Conservation (phyloP, 2,113 vertebrate species). For the Terrapene triunguis region DNA sequence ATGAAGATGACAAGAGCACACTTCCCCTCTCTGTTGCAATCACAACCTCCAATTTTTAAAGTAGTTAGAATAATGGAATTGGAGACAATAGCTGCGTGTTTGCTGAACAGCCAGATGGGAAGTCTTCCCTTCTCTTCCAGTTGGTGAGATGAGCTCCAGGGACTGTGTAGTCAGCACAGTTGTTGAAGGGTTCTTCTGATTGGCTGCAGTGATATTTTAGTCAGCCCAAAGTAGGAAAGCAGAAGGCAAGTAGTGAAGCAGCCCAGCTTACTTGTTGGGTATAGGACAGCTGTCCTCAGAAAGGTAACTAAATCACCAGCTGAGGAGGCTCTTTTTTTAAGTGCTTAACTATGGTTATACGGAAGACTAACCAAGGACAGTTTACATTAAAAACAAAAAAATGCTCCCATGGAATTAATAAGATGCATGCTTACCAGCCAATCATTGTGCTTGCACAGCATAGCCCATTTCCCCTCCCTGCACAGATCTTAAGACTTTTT, state of each 20-base stretch:
- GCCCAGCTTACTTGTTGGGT: not conserved
- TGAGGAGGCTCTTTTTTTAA: not conserved
- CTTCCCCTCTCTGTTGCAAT: no score
- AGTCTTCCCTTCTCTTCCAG: not conserved
- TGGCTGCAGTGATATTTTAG: not conserved
- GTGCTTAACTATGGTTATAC: not conserved
- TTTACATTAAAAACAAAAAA: not conserved
- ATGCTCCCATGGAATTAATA: not conserved
- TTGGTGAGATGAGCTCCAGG: not conserved
- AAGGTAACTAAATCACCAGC: not conserved
- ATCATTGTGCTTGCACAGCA: accelerated
- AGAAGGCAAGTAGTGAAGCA: not conserved
- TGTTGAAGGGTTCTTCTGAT: not conserved
- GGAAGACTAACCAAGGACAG: not conserved
- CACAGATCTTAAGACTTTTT: not conserved
- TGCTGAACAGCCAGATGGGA: not conserved
- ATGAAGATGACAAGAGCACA: no score
- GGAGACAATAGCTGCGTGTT: not conserved
- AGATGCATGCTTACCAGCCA: not conserved
- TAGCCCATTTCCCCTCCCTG: no score
- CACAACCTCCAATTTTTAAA: no score
- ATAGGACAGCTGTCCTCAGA: not conserved
- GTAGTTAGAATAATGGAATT: no score
- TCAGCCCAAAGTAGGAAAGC: not conserved
- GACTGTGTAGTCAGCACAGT: not conserved